Conservation (phyloP, 2,113 vertebrate genomes). For the Peromyscus polionotus region DNA sequence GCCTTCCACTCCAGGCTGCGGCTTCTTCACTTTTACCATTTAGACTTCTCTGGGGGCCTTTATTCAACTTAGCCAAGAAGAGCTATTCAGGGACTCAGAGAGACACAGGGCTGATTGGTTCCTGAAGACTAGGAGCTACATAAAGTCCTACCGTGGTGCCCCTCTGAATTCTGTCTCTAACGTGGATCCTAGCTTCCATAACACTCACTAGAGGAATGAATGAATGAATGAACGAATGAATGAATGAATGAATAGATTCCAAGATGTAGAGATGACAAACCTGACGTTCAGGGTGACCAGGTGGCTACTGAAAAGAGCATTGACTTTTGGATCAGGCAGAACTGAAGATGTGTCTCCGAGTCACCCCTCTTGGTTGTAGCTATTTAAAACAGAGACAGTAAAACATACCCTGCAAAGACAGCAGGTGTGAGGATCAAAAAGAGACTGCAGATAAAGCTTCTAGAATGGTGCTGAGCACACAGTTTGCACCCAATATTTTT, state of each 20-base stretch:
- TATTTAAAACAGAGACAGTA: conserved; percentile 41
- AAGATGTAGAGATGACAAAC: not conserved
- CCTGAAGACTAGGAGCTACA: not conserved
- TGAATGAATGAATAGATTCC: not conserved
- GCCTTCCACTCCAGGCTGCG: not conserved
- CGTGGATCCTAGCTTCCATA: not conserved
- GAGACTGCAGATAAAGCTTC: conserved; percentile 6
- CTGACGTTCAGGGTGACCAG: not conserved
- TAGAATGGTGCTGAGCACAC: conserved; percentile 26
- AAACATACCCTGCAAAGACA: not conserved
- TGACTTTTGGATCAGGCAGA: not conserved
- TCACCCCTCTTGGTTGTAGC: not conserved
- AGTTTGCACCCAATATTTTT: conserved; percentile 4
- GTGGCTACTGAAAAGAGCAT: not conserved
- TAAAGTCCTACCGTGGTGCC: not conserved
- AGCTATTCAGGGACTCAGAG: not conserved
- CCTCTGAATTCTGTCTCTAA: not conserved
- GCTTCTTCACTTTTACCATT: not conserved
- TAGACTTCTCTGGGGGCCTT: not conserved
- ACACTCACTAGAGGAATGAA: not conserved
- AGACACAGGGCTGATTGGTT: not conserved
- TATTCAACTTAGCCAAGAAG: not conserved
- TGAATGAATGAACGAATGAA: not conserved
- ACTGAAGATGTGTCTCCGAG: not conserved
- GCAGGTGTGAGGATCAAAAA: conserved; percentile 6